Base-by-base conservation (phyloP, 2,888 invertebrate genomes). In the Alcis repandata region DNA sequence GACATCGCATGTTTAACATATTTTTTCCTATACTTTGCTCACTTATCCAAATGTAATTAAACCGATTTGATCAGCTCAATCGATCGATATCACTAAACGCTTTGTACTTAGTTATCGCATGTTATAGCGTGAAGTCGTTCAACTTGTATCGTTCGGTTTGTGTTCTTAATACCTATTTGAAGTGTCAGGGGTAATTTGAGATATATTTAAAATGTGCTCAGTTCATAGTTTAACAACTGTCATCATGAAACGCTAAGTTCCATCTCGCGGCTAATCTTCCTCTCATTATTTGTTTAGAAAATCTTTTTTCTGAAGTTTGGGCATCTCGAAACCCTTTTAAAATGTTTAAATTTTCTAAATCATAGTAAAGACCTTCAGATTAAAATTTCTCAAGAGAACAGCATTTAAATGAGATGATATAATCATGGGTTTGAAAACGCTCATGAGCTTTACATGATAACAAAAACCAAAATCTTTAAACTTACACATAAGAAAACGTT, bases 401-500 rank as follows among this genome's bases (percentile, higher is more conserved):
- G 51, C 11, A 51, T 36, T 38, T 51, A 20, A 51, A 51, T 51
- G 27, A 53, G 22, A 40, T 53, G 40, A 53, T 53, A 53, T 41
- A 53, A 40, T 53, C 51, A 53, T 53, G 53, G 27, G 22, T 17
- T 53, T 40, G 22, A 27, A 41, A 53, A 53, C 15, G 17, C 36
- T 20, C 51, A 51, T 36, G 13, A 36, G 36, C 1, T 9, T 38
- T 9, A 36, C 40, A 20, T 38, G 20, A 57, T 17, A 38, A 53
- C 13, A 52, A 43, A 60, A 48, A 54, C n/a, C 10, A 1, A 40
- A 32, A 45, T 4, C 1, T 46, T 19, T 2, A 54, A 64, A 69
- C 70, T 70, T 68, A 72, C 70, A 15, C 70, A 63, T 48, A 17
- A 57, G 43, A 27, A 49, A 33, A 36, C 40, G 51, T 22, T 45